Base-by-base conservation (phyloP, 2,888 invertebrate genomes). In the Ceraclea dissimilis region DNA sequence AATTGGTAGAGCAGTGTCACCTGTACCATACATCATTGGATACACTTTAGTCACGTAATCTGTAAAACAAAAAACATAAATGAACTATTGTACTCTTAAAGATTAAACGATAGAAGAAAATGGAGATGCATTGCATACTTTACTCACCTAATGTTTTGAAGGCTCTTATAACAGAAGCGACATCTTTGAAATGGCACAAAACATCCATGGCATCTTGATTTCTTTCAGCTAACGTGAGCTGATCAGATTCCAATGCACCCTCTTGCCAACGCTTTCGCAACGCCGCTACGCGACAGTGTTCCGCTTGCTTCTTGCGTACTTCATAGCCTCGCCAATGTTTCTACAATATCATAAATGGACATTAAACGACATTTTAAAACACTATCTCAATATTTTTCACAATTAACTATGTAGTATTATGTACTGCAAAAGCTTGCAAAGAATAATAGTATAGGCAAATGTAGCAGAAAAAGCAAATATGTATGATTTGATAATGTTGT, bases 261-360 rank as follows among this genome's bases (percentile, higher is more conserved):
- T 67, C 65, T 18, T 72, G 71, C 76, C 75, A 76, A 21, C 76
- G 65, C n/a, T 67, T 68, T 0, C 76, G 68, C 1, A 76, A 62
- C 26, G 68, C 68, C 1, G 64, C 63, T 1, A 72, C 68, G 16
- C 69, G 67, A 2, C 58, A 61, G 62, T 72, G 70, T 17, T 66
- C 62, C 1, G 63, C 63, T 17, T 66, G 62, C 2, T 60, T 60
- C 18, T 61, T 57, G 13, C 77, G 71, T 2, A 65, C 71, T 20
- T 64, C 66, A 64, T 81, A 74, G 0, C 81, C 82, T 1, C 81
- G 77, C 72, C 78, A 81, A 48, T 75, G 68, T 2, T 80, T 77
- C 73, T 77, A 47, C 13, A 33, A 48, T n/a, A n/a, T n/a, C n/a
- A n/a, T n/a, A n/a, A n/a, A n/a, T n/a, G n/a, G n/a, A 26, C 17